phyloP scores from a whole-genome alignment of 2,113 vertebrate species.

The Nasalis larvatus region DNA sequence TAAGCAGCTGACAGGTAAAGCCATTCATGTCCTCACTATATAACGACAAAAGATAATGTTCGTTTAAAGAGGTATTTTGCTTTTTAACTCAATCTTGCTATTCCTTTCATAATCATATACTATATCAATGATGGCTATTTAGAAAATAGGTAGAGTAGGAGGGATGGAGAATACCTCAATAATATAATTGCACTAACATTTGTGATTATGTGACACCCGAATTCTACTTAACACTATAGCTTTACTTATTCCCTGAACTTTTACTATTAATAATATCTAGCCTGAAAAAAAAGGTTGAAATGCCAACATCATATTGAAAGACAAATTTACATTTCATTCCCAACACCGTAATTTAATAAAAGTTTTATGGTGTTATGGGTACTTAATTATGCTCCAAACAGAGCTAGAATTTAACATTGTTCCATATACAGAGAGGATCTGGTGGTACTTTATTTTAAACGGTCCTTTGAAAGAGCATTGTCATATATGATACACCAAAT shows the following conservation, averaged over 20 bases:
- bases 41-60: slow-evolving; percentile 12
- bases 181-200: slow-evolving; percentile 44
- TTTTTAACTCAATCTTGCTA: background rate
- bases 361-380: slow-evolving; percentile 82
- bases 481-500: slow-evolving; percentile 24
- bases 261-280: slow-evolving; percentile 77
- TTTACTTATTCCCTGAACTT: slow-evolving; percentile 65
- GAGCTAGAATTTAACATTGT: slow-evolving; percentile 81
- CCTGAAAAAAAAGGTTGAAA: slow-evolving; percentile 77
- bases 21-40: background rate
- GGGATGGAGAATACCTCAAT: background rate
- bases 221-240: slow-evolving; percentile 42
- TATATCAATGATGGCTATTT: background rate
- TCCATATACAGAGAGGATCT: slow-evolving; percentile 73
- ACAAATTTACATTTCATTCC: slow-evolving; percentile 87
- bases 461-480: slow-evolving; percentile 68
- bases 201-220: slow-evolving; percentile 11
- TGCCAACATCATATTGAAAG: slow-evolving; percentile 83
- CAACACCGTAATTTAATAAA: slow-evolving; percentile 86
- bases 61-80: background rate
- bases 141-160: background rate
- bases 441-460: slow-evolving; percentile 72
- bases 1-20: background rate
- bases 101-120: background rate
- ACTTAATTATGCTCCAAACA: slow-evolving; percentile 84